Percentiles rank a stretch among this genome's conserved stretches.
Evolutionary conservation across 2,888 invertebrate species (phyloP).

Genomic region (Sabatieria punctata): DNA sequence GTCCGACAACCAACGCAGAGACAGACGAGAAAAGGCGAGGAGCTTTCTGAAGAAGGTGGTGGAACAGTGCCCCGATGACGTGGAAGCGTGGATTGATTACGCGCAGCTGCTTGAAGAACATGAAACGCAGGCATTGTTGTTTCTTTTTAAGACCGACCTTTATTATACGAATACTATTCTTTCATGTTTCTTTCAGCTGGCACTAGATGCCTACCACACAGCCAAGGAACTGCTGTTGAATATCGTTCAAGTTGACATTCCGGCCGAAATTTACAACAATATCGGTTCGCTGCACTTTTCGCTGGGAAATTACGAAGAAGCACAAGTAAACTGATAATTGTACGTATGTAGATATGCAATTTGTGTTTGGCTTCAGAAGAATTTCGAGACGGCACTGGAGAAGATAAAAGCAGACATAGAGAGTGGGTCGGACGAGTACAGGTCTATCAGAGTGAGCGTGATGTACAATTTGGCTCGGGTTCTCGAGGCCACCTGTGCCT

Average conservation of each 20-base stretch:
- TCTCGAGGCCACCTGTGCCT: constrained; percentile 75
- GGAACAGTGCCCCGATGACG: constrained; percentile 90
- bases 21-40: constrained; percentile 59
- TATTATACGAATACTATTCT: too few relatives aligned
- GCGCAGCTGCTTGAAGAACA: constrained; percentile 93
- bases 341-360: background rate
- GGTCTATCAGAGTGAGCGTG: constrained; percentile 52
- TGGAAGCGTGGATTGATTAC: constrained; percentile 96
- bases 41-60: constrained; percentile 78
- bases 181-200: too few relatives aligned
- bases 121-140: constrained; percentile 56
- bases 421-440: background rate
- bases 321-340: constrained; percentile 48
- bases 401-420: background rate
- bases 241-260: constrained; percentile 70
- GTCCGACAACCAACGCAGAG: background rate
- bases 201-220: constrained; percentile 76
- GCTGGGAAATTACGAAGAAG: constrained; percentile 64
- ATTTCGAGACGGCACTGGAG: background rate
- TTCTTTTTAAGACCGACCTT: too few relatives aligned
- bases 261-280: constrained; percentile 93
- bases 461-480: constrained; percentile 87
- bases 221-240: constrained; percentile 80
- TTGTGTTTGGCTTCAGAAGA: background rate
- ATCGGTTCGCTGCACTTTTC: constrained; percentile 75